These are phyloP conservation scores for Antitype chi DNA, from an alignment of 2,888 invertebrate genomes.

Conservation along the genomic window DNA sequence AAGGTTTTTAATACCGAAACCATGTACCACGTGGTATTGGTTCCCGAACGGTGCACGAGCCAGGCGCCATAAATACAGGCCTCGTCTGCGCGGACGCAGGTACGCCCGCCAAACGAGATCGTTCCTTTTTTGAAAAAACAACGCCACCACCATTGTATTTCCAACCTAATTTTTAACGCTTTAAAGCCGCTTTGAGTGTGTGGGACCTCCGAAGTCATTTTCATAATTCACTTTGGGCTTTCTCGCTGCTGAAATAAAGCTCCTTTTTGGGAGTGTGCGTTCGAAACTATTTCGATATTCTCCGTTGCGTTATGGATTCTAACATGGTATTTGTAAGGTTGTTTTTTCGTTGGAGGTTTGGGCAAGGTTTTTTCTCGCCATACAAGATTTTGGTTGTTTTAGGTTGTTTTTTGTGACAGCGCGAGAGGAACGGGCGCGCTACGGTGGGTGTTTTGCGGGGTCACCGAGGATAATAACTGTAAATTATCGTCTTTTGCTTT, in stretches of 20 bases:
- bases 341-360: slow-evolving; percentile 68
- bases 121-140: slow-evolving; percentile 85
- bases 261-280: slow-evolving; percentile 84
- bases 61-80: slow-evolving; percentile 90
- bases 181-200: slow-evolving; percentile 72
- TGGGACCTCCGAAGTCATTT: slow-evolving; percentile 71
- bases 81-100: slow-evolving; percentile 89
- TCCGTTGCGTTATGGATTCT: slow-evolving; percentile 66
- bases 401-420: slow-evolving; percentile 87
- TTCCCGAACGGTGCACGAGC: slow-evolving; percentile 79
- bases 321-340: slow-evolving; percentile 70
- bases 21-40: slow-evolving; percentile 84
- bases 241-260: slow-evolving; percentile 89
- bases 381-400: slow-evolving; percentile 88
- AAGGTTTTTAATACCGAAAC: slow-evolving; percentile 83
- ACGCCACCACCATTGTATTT: slow-evolving; percentile 63
- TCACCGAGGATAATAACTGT: slow-evolving; percentile 90
- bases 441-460: slow-evolving; percentile 90
- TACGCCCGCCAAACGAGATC: slow-evolving; percentile 90
- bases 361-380: slow-evolving; percentile 83
- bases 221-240: slow-evolving; percentile 89
- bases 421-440: slow-evolving; percentile 81
- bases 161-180: slow-evolving; percentile 67
- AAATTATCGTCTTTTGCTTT: slow-evolving; percentile 89
- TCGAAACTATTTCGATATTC: slow-evolving; percentile 69